Evolutionary conservation across 2,113 vertebrate species (phyloP), one percentile per base, ranked within the genome.

Genomic region (Echinops telfairi): DNA sequence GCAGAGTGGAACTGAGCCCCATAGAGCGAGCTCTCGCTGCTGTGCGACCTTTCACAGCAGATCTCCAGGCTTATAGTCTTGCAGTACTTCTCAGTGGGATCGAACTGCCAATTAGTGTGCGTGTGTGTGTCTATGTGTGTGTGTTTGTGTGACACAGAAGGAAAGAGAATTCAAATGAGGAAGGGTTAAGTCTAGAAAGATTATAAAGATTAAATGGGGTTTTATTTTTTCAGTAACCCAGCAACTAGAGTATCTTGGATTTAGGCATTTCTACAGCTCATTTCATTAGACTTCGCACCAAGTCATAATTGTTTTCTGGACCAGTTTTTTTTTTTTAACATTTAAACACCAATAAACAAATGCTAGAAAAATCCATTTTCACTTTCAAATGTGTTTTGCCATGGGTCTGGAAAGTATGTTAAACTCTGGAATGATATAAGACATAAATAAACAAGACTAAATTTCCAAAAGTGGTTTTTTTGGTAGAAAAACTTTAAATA

Each of bases 261-360:
- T 83, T 22, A 83, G 83, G 66, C 92, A 43, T 86, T 68, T 33
- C n/a, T 83, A 27, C n/a, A 80, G 64, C 11, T 94, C 33, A 93
- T 92, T 88, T 92, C 78, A 86, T 60, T 38, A 1, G 43, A 38
- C 33, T 86, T 95, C 12, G 81, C 40, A 84, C 12, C 6, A 93
- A 47, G 16, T 75, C 53, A 73, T 78, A 27, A 5, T 58, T 92
- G 57, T 9, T 75, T 93, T 93, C 16, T 43, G 71, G 31, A 66
- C 71, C 81, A 78, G 3, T 94, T 94, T 80, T 85, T 94, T 94
- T 80, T 85, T 88, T 71, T 93, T 90, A 92, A 83, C 89, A 64
- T 62, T 82, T 86, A 94, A 94, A 94, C 94, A 31, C 38, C 70
- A 73, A 83, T 80, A 70, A 90, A 83, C 31, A 94, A 90, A 88